Percentiles rank a stretch among this genome's conserved stretches.
Evolutionary conservation across 2,113 vertebrate genomes (phyloP).

Genomic region (Heterochromis multidens): DNA sequence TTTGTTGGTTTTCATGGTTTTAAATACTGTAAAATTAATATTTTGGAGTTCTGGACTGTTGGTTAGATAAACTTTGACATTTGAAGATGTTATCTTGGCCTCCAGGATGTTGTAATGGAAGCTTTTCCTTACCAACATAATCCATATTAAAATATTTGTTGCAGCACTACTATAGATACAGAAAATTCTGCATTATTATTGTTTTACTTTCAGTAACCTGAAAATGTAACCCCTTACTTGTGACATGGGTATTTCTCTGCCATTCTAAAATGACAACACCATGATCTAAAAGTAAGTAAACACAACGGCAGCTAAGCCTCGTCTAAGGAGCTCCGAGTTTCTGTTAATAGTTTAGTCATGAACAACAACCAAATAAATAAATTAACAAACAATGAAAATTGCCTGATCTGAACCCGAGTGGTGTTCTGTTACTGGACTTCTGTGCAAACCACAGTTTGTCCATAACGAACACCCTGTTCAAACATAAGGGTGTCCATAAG

Average conservation of each 20-base stretch:
- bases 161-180: background rate
- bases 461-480: no score
- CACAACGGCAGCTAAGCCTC: background rate
- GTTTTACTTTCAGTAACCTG: background rate
- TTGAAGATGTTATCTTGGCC: background rate
- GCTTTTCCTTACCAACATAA: background rate
- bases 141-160: background rate
- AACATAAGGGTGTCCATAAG: no score
- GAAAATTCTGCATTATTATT: background rate
- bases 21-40: background rate
- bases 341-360: no score
- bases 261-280: no score
- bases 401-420: no score
- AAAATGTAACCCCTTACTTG: background rate
- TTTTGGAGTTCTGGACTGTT: background rate
- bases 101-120: background rate
- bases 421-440: no score
- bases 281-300: background rate
- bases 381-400: no score
- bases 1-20: background rate
- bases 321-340: background rate
- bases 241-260: background rate
- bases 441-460: no score
- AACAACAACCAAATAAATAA: no score
- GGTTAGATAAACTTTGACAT: background rate